phyloP scores from a whole-genome alignment of 2,113 vertebrate species.

The Oreochromis spilurus region DNA sequence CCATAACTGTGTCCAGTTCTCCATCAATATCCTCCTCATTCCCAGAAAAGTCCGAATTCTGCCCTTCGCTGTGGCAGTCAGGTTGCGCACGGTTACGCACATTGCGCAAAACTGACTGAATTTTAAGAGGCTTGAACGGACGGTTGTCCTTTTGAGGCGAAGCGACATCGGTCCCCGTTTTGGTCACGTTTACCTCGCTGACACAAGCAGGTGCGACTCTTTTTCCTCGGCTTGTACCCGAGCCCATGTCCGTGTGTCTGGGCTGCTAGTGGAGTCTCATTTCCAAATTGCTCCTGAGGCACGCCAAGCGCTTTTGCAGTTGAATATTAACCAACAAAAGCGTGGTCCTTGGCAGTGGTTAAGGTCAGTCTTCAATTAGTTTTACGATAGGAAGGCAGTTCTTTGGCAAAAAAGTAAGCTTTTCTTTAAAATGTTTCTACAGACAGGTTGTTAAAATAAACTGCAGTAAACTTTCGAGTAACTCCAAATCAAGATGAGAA shows the following conservation, averaged over 20 bases:
- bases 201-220: constrained; percentile 66
- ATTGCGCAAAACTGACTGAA: constrained; percentile 4
- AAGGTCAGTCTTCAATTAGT: not conserved
- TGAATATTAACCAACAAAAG: constrained; percentile 29
- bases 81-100: constrained; percentile 31
- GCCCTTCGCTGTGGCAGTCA: constrained; percentile 52
- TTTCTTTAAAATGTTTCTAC: not conserved
- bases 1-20: constrained; percentile 43
- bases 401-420: not conserved
- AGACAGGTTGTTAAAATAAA: not conserved
- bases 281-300: not conserved
- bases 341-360: not conserved
- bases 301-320: not conserved
- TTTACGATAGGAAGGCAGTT: not conserved
- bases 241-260: constrained; percentile 59
- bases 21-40: constrained; percentile 42
- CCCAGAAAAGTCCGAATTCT: constrained; percentile 42
- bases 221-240: constrained; percentile 64
- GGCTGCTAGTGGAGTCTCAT: not conserved
- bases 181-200: constrained; percentile 21
- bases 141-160: constrained; percentile 4
- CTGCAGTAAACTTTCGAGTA: not conserved
- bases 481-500: constrained; percentile 31
- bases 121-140: constrained; percentile 20
- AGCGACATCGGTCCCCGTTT: not conserved